Conservation (phyloP, 2,888 invertebrate species). For the Acrobasis consociella region DNA sequence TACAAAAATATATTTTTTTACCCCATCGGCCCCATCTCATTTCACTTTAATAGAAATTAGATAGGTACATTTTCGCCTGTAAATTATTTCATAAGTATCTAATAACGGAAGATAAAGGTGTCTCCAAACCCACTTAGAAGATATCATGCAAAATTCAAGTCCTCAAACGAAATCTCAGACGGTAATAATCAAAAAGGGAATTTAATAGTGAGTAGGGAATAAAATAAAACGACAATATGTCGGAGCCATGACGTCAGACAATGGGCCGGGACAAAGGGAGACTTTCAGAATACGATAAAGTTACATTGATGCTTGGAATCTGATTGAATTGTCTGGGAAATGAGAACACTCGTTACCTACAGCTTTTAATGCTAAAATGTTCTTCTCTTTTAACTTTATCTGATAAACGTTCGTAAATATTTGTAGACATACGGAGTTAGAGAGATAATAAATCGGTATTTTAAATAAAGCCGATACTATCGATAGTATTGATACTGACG, state of each 20-base stretch:
- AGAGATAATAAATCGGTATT: no score
- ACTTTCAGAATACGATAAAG: constrained; percentile 63
- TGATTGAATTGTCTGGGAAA: constrained; percentile 23
- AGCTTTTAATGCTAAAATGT: background rate
- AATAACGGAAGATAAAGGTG: no score
- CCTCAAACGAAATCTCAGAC: constrained; percentile 53
- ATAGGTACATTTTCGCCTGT: no score
- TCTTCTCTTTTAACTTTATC: no score
- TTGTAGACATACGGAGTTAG: background rate
- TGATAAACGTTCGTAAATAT: background rate
- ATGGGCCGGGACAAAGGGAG: constrained; percentile 70
- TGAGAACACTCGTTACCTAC: background rate
- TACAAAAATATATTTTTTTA: no score
- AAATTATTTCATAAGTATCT: no score
- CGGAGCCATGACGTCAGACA: constrained; percentile 65
- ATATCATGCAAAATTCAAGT: constrained; percentile 41
- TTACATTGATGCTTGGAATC: constrained; percentile 53
- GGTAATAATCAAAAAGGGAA: constrained; percentile 64
- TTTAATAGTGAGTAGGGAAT: constrained; percentile 64
- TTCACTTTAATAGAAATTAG: no score
- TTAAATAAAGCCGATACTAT: no score
- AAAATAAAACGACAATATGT: constrained; percentile 76
- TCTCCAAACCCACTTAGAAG: background rate
- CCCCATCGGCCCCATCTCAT: no score
- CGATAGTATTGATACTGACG: no score